These are phyloP conservation scores for Agriotes lineatus DNA, from an alignment of 2,888 invertebrate genomes.

Conservation along the genomic window DNA sequence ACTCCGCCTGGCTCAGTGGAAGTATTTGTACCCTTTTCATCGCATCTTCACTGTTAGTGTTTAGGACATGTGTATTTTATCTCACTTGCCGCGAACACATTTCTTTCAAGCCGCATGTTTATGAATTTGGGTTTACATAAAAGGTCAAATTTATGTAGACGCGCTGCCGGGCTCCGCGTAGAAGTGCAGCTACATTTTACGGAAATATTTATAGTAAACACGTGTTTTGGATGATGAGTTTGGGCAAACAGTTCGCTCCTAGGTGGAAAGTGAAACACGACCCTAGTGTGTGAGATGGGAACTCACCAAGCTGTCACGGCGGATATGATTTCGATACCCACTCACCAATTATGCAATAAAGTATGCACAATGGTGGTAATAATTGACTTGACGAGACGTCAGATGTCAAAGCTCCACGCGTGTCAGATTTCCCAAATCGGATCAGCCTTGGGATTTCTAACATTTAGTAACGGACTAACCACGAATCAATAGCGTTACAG, in stretches of 20 bases:
- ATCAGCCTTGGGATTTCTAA: slow-evolving; percentile 8
- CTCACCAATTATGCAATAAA: slow-evolving; percentile 10
- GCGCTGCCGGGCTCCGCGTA: slow-evolving; percentile 5
- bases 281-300: no score
- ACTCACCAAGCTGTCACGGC: background rate
- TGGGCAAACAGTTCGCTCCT: no score
- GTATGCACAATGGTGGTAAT: slow-evolving; percentile 13
- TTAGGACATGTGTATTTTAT: slow-evolving; percentile 27
- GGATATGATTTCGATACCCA: slow-evolving; percentile 11
- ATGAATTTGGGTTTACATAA: slow-evolving; percentile 28
- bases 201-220: slow-evolving; percentile 22
- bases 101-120: slow-evolving; percentile 27
- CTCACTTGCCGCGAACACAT: slow-evolving; percentile 5
- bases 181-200: slow-evolving; percentile 5
- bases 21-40: slow-evolving; percentile 12
- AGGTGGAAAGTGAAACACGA: no score
- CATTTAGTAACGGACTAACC: background rate
- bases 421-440: background rate
- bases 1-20: background rate
- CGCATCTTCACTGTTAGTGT: background rate
- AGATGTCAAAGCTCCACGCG: slow-evolving; percentile 1
- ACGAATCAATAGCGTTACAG: slow-evolving; percentile 7
- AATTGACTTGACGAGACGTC: slow-evolving; percentile 20
- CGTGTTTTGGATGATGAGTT: slow-evolving; percentile 14
- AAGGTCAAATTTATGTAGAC: slow-evolving; percentile 29